Evolutionary conservation across 2,797 vertebrate genomes (phyloP), one percentile per base, ranked within the genome.

Genomic region (Vultur gryphus): DNA sequence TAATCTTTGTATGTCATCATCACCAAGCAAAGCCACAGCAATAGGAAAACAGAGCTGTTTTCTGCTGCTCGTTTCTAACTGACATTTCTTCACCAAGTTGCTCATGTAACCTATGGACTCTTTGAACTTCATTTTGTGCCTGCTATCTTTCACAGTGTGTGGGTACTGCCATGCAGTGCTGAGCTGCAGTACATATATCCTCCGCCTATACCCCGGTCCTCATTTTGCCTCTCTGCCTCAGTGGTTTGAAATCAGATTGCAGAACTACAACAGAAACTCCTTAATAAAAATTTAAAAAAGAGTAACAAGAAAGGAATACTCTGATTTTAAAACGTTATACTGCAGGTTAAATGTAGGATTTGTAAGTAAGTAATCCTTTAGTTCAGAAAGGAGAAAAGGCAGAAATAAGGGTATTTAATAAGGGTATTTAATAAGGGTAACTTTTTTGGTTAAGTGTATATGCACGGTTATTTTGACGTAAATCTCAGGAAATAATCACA

Each of bases 1-100:
- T 98, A 97, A 96, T 98, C 97, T 98, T 96, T 96, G 26, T 98
- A 93, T 98, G 97, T 97, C 98, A 98, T 97, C 97, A 0, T 97
- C 83, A 90, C 95, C 84, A 70, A 93, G 95, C 79, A 97, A 98
- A 98, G 97, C 98, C 98, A 97, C 98, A 98, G 94, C 96, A 96
- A 51, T 97, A 98, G 98, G 97, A 98, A 98, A 98, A 97, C 95
- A 98, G 97, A 94, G 91, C 83, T 97, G 96, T 95, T 98, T 98
- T 80, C 96, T 97, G 93, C 94, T 96, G 94, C 94, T 97, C 10
- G 1, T 94, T 97, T 97, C 96, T 95, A 98, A 98, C 97, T 97
- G 98, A 97, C 97, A 94, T 98, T 98, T 98, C 92, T 97, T 96
- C 92, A 91, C 76, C 72, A 91, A 86, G 95, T 81, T 89, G 84